Base-by-base conservation (phyloP, 1,140 invertebrate genomes). In the Nasonia longicornis region DNA sequence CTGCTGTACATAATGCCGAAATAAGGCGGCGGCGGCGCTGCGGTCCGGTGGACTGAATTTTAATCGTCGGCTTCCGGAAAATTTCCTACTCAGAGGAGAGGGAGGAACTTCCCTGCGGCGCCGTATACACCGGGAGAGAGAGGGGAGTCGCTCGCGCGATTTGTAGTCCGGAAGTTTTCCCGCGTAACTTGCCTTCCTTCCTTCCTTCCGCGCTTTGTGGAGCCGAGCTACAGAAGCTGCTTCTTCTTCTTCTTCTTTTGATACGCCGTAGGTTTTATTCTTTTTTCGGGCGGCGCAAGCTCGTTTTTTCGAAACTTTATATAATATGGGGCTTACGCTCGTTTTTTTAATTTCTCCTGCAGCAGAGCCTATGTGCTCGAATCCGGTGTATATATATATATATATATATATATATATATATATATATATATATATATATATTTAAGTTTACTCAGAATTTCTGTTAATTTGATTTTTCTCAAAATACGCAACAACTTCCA, bases 1-100 rank as follows among this genome's bases (percentile, higher is more conserved):
- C 1, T n/a, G 4, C 42, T 72, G n/a, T 26, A 42, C 74, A 64
- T 71, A 83, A 81, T 79, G 70, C 79, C 81, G 42, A 79, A 80
- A 26, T 69, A 80, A 67, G 71, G 77, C 38, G 81, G 67, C 73
- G 22, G 58, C 4, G 74, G 31, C 31, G 2, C 2, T 35, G 31
- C 31, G 31, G 45, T 45, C 76, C 76, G 71, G 12, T 38, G 69
- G 70, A 78, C 69, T 86, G 88, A 89, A 89, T 89, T 89, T 89
- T 87, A 89, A 88, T 88, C 85, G 85, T 35, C 42, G 77, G 78
- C 58, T 84, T 85, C 67, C 77, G 71, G 31, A 84, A 79, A 83
- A 84, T 85, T 84, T 84, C 83, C 82, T 84, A 84, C 79, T 78
- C 52, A 16, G 52, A 14, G 16, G 52, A 52, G 48, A 48, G 14